These are phyloP conservation scores for Choloepus didactylus DNA, from an alignment of 2,797 vertebrate genomes.

Conservation along the genomic window DNA sequence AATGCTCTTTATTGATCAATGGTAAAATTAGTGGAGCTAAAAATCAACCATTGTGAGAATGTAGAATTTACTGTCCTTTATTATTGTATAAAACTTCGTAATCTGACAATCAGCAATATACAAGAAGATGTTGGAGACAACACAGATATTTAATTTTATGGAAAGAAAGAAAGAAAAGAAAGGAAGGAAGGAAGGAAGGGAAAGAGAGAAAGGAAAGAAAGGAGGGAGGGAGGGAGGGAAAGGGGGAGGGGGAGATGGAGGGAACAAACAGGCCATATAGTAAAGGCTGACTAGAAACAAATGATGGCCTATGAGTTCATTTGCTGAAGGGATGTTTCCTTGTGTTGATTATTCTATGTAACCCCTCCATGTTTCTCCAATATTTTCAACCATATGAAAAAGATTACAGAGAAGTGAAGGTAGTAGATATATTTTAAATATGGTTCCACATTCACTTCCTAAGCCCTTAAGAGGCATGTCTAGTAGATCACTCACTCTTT, in stretches of 20 bases:
- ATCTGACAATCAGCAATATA: background rate
- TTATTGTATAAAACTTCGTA: background rate
- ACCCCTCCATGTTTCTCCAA: too few relatives aligned
- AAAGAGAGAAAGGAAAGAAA: background rate
- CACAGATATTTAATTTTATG: too few relatives aligned
- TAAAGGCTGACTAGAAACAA: too few relatives aligned
- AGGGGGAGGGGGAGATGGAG: background rate
- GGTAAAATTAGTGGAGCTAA: background rate
- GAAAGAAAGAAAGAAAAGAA: too few relatives aligned
- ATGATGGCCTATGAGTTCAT: too few relatives aligned
- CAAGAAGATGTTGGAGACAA: too few relatives aligned
- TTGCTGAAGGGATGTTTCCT: too few relatives aligned
- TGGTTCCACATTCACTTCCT: background rate
- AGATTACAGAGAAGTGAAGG: background rate
- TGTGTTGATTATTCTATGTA: too few relatives aligned
- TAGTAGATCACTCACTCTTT: background rate
- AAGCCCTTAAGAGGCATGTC: background rate
- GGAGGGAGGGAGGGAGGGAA: background rate
- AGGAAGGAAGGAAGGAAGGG: background rate
- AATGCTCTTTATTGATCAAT: too few relatives aligned
- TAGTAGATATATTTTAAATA: background rate
- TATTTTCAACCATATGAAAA: too few relatives aligned
- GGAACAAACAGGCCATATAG: background rate
- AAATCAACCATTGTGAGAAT: background rate
- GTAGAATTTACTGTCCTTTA: background rate